Evolutionary conservation across 2,888 invertebrate species (phyloP), one percentile per base, ranked within the genome.

Genomic region (Ennomos fuscantarius): DNA sequence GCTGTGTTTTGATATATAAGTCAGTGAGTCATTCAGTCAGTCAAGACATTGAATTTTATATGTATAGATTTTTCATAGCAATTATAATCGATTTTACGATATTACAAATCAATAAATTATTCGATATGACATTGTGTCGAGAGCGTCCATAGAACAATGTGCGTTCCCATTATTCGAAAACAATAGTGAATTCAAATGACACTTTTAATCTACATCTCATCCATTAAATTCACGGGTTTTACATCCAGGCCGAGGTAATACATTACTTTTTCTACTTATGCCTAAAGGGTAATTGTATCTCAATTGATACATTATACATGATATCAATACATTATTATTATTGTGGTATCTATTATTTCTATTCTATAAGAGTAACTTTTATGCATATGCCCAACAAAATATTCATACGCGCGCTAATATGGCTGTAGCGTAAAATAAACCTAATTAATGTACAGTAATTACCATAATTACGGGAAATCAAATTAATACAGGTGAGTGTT

Each of bases 111-210:
- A 55, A 65, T 65, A 55, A 60, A 58, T 63, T 60, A 62, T 55
- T 6, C 24, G 35, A 57, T 57, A 15, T 42, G 50, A 57, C 59
- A 63, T 15, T 24, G 6, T 51, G 24, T 39, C 53, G n/a, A 62
- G 60, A 52, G 42, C 45, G 46, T 40, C 50, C 36, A 2, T 11
- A 57, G 49, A 60, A 57, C 60, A 63, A 60, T 65, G 62, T 67
- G 64, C 73, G 72, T 71, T 72, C 70, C 65, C 71, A 77, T 78
- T 76, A 79, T 73, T 75, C 70, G 66, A 71, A 77, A 78, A 85
- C 82, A 82, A 83, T 80, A 75, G 82, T 76, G 78, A 78, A 79
- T 77, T 79, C 79, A 77, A 76, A 79, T 71, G 82, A 82, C 79
- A 74, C 61, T 74, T 81, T 79, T 74, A 83, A 84, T 86, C 79